Conservation (phyloP, 2,797 vertebrate genomes). For the Anableps anableps region DNA sequence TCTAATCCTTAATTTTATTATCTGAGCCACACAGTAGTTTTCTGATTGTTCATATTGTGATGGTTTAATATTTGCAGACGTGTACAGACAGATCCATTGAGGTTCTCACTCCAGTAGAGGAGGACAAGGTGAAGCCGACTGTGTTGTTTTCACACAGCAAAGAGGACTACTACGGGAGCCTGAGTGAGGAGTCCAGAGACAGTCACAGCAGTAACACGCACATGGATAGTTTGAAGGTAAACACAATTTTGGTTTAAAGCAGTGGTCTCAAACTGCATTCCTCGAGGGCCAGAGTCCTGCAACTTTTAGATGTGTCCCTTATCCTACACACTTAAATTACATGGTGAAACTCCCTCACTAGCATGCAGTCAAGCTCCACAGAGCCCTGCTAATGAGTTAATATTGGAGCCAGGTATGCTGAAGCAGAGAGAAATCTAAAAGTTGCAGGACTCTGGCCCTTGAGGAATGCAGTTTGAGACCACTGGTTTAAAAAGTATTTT, state of each 20-base stretch:
- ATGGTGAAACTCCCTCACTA: no score
- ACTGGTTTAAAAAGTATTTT: background rate
- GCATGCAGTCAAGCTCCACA: no score
- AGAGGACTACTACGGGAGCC: constrained; percentile 79
- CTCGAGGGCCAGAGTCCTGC: no score
- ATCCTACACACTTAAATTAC: no score
- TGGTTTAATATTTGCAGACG: constrained; percentile 41
- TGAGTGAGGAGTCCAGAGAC: constrained; percentile 66
- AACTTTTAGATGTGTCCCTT: no score
- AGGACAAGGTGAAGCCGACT: constrained; percentile 60
- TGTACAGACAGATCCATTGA: constrained; percentile 52
- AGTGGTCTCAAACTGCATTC: no score
- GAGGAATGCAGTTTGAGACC: no score
- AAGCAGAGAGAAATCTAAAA: no score
- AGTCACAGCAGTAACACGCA: constrained; percentile 25
- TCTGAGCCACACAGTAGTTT: background rate
- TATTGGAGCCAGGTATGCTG: no score
- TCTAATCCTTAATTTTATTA: background rate
- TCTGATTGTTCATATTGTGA: background rate
- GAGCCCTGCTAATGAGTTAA: no score
- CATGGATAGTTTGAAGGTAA: constrained; percentile 83
- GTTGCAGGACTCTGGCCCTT: no score
- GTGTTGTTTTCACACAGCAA: constrained; percentile 55
- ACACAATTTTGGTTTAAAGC: background rate
- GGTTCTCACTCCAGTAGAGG: constrained; percentile 48